A percentile compares a stretch with the other conserved stretches of the same genome.
These are phyloP conservation scores for Puma concolor DNA, from an alignment of 2,113 vertebrate species.

Conservation along the genomic window DNA sequence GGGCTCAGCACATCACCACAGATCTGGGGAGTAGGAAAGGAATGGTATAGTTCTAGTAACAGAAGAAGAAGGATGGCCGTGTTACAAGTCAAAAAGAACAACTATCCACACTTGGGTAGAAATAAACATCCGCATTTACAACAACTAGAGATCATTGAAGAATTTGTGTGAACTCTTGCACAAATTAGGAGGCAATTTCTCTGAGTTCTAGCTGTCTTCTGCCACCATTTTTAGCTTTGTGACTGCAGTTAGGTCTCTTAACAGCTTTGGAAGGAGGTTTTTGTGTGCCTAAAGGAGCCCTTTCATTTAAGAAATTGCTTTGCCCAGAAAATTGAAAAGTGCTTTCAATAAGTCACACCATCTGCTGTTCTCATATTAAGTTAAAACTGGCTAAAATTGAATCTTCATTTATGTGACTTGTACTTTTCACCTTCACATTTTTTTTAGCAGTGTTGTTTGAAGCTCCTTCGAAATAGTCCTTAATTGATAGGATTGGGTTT, in stretches of 20 bases:
- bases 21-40: too few species aligned
- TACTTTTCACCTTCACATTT: slow-evolving; percentile 38
- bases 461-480: neutral
- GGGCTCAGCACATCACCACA: neutral
- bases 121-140: neutral
- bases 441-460: slow-evolving; percentile 30
- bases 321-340: slow-evolving; percentile 77
- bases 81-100: neutral
- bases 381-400: slow-evolving; percentile 75
- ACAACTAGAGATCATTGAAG: neutral
- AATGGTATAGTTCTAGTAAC: neutral
- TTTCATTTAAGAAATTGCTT: slow-evolving; percentile 79
- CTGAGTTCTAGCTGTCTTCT: neutral
- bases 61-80: neutral
- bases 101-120: neutral
- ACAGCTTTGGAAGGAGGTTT: slow-evolving; percentile 60
- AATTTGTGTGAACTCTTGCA: neutral
- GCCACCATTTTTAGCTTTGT: neutral
- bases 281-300: slow-evolving; percentile 66
- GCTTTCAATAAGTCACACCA: slow-evolving; percentile 76
- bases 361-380: slow-evolving; percentile 77
- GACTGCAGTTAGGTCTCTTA: slow-evolving; percentile 56
- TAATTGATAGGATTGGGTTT: neutral
- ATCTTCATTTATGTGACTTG: slow-evolving; percentile 64
- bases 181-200: neutral